Evolutionary conservation across 2,797 vertebrate genomes (phyloP), one percentile per base, ranked within the genome.

Genomic region (Hoplostethus atlanticus): DNA sequence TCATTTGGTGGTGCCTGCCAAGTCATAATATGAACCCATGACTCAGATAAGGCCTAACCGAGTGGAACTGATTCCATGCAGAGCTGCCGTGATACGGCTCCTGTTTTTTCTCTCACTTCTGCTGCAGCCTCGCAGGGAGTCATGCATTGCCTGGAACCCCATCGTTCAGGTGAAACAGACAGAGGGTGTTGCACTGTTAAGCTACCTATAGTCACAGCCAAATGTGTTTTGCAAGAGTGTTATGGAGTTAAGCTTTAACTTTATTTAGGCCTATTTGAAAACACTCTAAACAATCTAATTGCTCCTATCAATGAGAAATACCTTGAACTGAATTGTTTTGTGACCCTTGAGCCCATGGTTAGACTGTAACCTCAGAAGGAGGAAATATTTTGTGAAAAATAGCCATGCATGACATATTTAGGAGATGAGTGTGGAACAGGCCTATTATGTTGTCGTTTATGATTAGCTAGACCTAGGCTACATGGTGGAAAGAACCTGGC

Each of bases 21-120:
- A 87, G 71, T 86, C 84, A 86, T 90, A 68, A 89, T 78, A 80
- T 80, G 81, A 86, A 90, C 68, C 71, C 78, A 83, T 91, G 88
- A 89, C 79, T 93, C 75, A 53, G 82, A 88, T 88, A 74, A 89
- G 76, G 48, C 72, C 62, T 71, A 88, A 87, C 68, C 1, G 50
- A 84, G 67, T 57, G 76, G 78, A 83, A 79, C 55, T 73, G 84
- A 88, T 90, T 69, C 80, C 76, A 82, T 73, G 79, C 73, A 64
- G 83, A 30, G 81, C 76, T 68, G 78, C 62, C 28, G 63, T 80
- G 76, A 82, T 73, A 77, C 34, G 16, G 68, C 81, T 79, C 51
- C 46, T 77, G 54, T 40, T 67, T 57, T 46, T 58, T 74, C 60
- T 81, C 64, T 46, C 67, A 54, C 74, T 72, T 47, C 60, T 64